Evolutionary conservation across 1,140 invertebrate species (phyloP).

Genomic region (Glossosoma conforme): DNA sequence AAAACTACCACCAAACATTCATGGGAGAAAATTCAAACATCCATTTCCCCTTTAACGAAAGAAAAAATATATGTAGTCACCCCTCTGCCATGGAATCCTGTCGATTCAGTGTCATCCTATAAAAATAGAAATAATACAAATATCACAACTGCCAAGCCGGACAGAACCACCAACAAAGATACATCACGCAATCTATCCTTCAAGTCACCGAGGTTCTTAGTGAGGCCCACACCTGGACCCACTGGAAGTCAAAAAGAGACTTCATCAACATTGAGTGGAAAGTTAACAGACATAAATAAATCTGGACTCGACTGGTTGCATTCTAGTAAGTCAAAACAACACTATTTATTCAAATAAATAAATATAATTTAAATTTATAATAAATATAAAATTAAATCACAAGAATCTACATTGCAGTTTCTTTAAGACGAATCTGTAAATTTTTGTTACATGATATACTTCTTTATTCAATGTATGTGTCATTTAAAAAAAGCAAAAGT

Average conservation of each 20-base stretch:
- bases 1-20: conserved; percentile 45
- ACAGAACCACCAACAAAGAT: conserved; percentile 35
- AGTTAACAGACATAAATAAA: conserved; percentile 32
- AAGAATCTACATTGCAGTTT: too few species aligned
- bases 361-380: too few species aligned
- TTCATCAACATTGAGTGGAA: conserved; percentile 38
- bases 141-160: conserved; percentile 35
- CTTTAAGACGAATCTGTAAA: too few species aligned
- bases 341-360: neutral
- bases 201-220: conserved; percentile 55
- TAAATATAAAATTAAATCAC: too few species aligned
- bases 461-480: too few species aligned
- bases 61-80: conserved; percentile 77
- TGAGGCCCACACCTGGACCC: conserved; percentile 51
- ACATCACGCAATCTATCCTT: conserved; percentile 40
- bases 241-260: conserved; percentile 37
- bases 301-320: conserved; percentile 46
- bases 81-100: conserved; percentile 53
- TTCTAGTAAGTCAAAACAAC: conserved; percentile 45
- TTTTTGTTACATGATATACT: too few species aligned
- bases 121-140: conserved; percentile 18
- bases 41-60: conserved; percentile 64
- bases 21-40: conserved; percentile 63
- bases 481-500: too few species aligned
- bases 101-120: conserved; percentile 32